Evolutionary conservation across 2,797 vertebrate genomes (phyloP).

Genomic region (Eurystomus glaucurus): DNA sequence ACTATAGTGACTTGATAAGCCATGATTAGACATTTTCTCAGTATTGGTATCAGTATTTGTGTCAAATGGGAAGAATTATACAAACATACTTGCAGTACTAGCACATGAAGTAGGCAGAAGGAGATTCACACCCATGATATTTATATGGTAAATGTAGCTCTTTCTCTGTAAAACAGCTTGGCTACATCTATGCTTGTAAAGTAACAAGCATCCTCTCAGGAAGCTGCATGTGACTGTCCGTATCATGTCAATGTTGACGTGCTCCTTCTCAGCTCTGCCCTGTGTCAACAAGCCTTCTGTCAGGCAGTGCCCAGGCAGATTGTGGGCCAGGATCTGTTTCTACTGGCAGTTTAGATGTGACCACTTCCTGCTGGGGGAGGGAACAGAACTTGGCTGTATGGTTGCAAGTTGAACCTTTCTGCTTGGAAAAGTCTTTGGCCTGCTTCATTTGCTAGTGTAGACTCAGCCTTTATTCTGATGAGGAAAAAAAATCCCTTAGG

Average conservation of each 20-base stretch:
- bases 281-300: accelerated
- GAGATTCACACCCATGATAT: background rate
- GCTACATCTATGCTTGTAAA: background rate
- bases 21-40: background rate
- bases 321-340: background rate
- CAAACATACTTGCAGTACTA: background rate
- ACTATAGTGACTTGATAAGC: accelerated
- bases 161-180: background rate
- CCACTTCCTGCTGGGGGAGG: background rate
- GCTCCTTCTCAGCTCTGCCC: background rate
- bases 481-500: background rate
- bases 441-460: background rate
- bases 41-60: background rate
- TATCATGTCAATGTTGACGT: accelerated
- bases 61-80: background rate
- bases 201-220: background rate
- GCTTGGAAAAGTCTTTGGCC: background rate
- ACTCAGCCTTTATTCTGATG: background rate
- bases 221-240: background rate
- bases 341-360: background rate
- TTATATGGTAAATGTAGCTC: background rate
- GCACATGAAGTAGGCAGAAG: background rate
- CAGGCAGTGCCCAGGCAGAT: accelerated
- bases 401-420: background rate
- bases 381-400: background rate